phyloP scores from a whole-genome alignment of 2,113 vertebrate genomes.

The Mormoops blainvillei region DNA sequence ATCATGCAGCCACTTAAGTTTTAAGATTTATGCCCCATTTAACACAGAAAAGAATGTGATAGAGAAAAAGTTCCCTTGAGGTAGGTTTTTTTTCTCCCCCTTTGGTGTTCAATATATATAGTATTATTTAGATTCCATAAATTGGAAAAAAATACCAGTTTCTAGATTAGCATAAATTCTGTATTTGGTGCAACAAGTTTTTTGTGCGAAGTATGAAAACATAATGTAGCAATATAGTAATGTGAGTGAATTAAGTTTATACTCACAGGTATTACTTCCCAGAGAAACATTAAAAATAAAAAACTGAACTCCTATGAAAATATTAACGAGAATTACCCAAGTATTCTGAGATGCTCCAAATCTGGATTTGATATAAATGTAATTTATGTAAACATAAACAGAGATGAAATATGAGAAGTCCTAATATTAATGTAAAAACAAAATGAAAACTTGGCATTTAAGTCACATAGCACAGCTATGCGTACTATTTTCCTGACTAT shows the following conservation, averaged over 20 bases:
- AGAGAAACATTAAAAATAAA: slow-evolving; percentile 23
- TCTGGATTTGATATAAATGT: slow-evolving; percentile 56
- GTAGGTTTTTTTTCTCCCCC: background rate
- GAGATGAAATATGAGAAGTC: slow-evolving; percentile 51
- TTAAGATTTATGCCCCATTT: background rate
- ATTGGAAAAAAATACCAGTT: background rate
- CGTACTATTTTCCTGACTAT: slow-evolving; percentile 41
- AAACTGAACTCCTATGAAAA: slow-evolving; percentile 51
- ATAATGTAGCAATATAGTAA: background rate
- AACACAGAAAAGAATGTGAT: background rate
- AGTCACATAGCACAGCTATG: slow-evolving; percentile 41
- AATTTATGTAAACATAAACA: slow-evolving; percentile 71
- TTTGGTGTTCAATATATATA: background rate
- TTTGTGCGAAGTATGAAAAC: background rate
- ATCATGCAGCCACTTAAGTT: background rate
- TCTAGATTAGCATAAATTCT: slow-evolving; percentile 9
- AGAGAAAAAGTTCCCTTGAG: background rate
- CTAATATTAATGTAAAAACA: slow-evolving; percentile 65
- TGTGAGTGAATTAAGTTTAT: slow-evolving; percentile 12
- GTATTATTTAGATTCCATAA: background rate
- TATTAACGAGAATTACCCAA: slow-evolving; percentile 63
- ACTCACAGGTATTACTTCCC: background rate
- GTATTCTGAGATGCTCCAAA: slow-evolving; percentile 59
- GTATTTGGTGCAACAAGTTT: background rate
- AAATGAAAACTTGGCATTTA: slow-evolving; percentile 62